Evolutionary conservation across 2,113 vertebrate species (phyloP).

Genomic region (Porphyrio hochstetteri): DNA sequence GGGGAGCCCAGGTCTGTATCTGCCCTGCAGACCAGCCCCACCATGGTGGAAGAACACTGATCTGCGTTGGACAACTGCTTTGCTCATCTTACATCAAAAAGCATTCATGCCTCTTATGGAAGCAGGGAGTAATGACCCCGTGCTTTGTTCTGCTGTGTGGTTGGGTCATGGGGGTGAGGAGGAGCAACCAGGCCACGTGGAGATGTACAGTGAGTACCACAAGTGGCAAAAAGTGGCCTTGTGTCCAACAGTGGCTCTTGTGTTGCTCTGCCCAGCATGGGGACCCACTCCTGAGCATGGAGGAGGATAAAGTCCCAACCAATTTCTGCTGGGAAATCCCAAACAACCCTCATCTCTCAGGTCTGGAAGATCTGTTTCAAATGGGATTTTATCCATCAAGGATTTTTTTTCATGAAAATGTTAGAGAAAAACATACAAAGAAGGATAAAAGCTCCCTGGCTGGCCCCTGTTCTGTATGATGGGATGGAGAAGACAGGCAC

Average conservation of each 20-base stretch:
- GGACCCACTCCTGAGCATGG: background rate
- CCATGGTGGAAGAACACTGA: background rate
- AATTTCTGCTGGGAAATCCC: background rate
- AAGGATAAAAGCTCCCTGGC: background rate
- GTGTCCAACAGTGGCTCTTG: background rate
- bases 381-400: background rate
- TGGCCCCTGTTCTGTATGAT: background rate
- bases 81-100: background rate
- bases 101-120: rapidly evolving
- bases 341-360: background rate
- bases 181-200: background rate
- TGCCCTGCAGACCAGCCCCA: background rate
- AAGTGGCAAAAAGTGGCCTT: background rate
- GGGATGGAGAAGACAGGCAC: background rate
- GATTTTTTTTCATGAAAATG: background rate
- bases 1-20: background rate
- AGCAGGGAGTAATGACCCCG: rapidly evolving
- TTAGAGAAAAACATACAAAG: background rate
- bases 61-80: background rate
- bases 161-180: background rate
- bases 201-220: rapidly evolving
- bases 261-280: background rate
- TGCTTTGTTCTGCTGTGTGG: background rate
- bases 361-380: background rate
- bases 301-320: background rate